phyloP scores from a whole-genome alignment of 2,888 invertebrate species.

The Gymnoscelis rufifasciata region DNA sequence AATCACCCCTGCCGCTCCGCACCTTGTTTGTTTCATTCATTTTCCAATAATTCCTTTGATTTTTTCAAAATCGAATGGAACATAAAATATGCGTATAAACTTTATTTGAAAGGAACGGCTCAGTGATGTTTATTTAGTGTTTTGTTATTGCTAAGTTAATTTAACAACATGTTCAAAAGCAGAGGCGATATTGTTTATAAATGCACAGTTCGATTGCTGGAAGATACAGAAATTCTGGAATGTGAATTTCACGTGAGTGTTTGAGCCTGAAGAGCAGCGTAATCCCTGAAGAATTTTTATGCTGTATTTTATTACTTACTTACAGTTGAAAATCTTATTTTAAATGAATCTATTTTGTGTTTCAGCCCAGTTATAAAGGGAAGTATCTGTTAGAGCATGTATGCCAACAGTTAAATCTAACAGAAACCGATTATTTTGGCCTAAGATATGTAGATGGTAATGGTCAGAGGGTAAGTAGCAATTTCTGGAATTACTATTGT shows the following conservation, averaged over 20 bases:
- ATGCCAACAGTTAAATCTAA: conserved; percentile 92
- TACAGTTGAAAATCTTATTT: no score
- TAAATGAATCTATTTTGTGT: background rate
- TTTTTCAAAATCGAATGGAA: conserved; percentile 37
- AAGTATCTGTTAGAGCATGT: conserved; percentile 93
- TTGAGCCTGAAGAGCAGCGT: conserved; percentile 2
- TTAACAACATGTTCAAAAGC: conserved; percentile 77
- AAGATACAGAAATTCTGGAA: conserved; percentile 94
- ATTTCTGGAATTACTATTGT: no score
- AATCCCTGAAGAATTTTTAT: background rate
- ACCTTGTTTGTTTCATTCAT: conserved; percentile 13
- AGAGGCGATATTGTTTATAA: conserved; percentile 90
- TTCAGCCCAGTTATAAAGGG: conserved; percentile 92
- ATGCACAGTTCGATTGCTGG: conserved; percentile 92
- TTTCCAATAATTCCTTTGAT: conserved; percentile 10
- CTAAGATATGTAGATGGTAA: conserved; percentile 93
- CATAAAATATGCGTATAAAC: conserved; percentile 43
- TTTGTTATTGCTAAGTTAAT: conserved; percentile 2
- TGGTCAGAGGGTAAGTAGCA: conserved; percentile 88
- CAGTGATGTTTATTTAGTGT: conserved; percentile 35
- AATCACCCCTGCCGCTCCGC: conserved; percentile 16
- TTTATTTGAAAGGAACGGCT: conserved; percentile 22
- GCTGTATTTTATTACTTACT: no score
- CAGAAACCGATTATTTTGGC: conserved; percentile 97
- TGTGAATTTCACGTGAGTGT: conserved; percentile 89